Evolutionary conservation across 2,113 vertebrate species (phyloP).

Genomic region (Chaenocephalus aceratus): DNA sequence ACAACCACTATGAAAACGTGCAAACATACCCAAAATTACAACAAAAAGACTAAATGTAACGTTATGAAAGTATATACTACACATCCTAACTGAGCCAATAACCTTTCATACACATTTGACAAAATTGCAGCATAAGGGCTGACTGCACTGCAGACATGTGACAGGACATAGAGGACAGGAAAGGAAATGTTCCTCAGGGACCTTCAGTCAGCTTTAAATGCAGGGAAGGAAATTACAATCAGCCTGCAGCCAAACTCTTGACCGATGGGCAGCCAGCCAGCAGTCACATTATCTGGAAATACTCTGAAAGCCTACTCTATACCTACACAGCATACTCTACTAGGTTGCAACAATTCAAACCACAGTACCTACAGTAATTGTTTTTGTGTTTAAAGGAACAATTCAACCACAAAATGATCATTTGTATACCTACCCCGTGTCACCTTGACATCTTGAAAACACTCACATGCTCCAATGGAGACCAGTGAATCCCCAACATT

Average conservation of each 20-base stretch:
- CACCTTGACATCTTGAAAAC: no score
- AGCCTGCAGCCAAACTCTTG: conserved; percentile 21
- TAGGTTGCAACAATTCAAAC: neutral
- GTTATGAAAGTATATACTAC: no score
- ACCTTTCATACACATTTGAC: no score
- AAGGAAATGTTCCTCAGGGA: conserved; percentile 12
- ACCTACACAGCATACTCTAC: neutral
- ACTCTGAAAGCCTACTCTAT: neutral
- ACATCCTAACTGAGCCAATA: no score
- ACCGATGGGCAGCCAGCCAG: conserved; percentile 12
- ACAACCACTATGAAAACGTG: no score
- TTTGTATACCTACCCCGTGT: neutral
- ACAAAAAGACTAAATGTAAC: no score
- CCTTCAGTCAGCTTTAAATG: conserved; percentile 28
- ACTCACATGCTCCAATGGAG: no score
- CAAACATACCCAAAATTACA: no score
- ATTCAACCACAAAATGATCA: neutral
- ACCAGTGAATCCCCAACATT: no score
- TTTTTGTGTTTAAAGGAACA: neutral
- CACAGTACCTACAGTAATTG: neutral
- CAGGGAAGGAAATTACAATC: conserved; percentile 41
- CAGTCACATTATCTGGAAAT: neutral
- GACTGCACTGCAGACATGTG: conserved; percentile 16
- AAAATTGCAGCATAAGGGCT: conserved; percentile 12
- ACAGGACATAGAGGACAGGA: conserved; percentile 13